Evolutionary conservation across 2,113 vertebrate species (phyloP), one percentile per base, ranked within the genome.

Genomic region (Pterophyllum scalare): DNA sequence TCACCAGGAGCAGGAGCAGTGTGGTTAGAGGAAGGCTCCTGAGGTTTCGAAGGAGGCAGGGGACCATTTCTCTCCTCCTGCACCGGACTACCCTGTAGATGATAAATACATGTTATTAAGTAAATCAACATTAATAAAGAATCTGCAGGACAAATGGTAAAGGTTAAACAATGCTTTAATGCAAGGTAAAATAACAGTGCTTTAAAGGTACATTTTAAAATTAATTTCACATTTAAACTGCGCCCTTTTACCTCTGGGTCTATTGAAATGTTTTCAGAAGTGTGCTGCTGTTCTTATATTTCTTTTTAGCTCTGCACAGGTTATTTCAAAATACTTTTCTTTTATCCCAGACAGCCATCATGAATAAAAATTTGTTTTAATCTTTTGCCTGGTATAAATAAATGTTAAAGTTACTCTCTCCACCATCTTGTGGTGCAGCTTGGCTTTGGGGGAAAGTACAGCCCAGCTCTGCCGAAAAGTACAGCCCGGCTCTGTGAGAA

Each of bases 1-100:
- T 94, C 87, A 96, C 95, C 93, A n/a, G 93, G 38, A 57, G 35
- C 40, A 31, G 94, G 31, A 58, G 85, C 38, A 0, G 84, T 91
- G 82, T 92, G 92, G 86, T 94, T 94, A 1, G 80, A 84, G 0
- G 91, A 92, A 1, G 92, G 67, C 28, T 95, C 96, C 65, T 79
- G 90, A 6, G 94, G 86, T 86, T 96, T 97, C 8, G 93, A 89
- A 56, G 90, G 79, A 31, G 95, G 93, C 56, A 97, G 83, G 0
- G 96, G 97, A 1, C 98, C 97, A 2, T 98, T 99, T 59, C 94
- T 94, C 88, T 97, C 97, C 84, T 98, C 98, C 7, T 91, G 81
- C 20, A 85, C 58, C 0, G 91, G 72, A 26, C 80, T 28, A 19
- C 75, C 89, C 96, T 96, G 85, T 40, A 81, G 70, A 77, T 20